These are phyloP conservation scores for Apus apus DNA, from an alignment of 2,113 vertebrate species.

Conservation along the genomic window DNA sequence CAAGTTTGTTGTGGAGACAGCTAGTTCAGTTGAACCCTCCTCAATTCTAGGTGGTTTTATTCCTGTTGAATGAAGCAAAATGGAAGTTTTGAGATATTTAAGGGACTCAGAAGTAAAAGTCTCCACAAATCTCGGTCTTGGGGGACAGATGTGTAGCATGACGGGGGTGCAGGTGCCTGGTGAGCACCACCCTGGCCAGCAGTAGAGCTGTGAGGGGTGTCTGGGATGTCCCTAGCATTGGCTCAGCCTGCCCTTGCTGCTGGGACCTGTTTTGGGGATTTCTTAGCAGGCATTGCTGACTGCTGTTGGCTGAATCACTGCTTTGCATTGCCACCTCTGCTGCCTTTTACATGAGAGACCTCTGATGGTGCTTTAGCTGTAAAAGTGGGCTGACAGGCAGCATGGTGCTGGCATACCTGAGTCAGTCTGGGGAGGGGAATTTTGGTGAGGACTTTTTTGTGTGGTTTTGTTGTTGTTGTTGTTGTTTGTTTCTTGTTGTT, in stretches of 20 bases:
- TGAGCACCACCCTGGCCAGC: not conserved
- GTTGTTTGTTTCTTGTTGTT: too few relatives aligned
- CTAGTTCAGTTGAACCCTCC: not conserved
- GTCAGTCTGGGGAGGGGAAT: accelerated
- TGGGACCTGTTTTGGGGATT: accelerated
- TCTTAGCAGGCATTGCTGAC: not conserved
- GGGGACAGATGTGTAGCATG: accelerated
- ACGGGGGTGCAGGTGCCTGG: accelerated
- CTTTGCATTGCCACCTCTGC: accelerated
- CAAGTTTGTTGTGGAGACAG: not conserved
- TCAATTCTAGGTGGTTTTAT: not conserved
- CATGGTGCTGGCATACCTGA: accelerated
- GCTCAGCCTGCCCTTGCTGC: accelerated
- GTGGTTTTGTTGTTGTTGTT: too few relatives aligned
- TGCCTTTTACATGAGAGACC: not conserved
- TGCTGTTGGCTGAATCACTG: not conserved
- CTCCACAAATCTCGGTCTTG: accelerated
- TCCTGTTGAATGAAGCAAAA: not conserved
- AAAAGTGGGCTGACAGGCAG: not conserved
- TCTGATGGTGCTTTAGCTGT: accelerated
- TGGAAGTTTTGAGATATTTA: accelerated
- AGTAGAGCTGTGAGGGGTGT: accelerated
- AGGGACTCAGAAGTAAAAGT: too few relatives aligned
- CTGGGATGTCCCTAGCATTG: accelerated
- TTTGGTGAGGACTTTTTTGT: not conserved